Evolutionary conservation across 2,797 vertebrate species (phyloP), one percentile per base, ranked within the genome.

Genomic region (Hoplostethus atlanticus): DNA sequence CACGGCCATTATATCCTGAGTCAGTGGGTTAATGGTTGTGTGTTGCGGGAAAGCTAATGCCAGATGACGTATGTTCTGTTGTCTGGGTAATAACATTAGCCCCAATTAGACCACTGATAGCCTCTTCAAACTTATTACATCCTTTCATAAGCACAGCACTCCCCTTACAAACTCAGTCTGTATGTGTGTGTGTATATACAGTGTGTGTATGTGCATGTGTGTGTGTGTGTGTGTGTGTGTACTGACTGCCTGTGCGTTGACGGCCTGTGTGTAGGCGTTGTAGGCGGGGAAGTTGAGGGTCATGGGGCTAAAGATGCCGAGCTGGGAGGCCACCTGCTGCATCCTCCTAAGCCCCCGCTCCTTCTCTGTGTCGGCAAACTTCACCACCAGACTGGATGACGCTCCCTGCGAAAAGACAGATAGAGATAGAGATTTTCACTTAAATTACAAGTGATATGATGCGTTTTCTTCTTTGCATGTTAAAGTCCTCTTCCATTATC

Each of bases 321-420:
- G 92, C 91, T 98, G 97, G 38, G 94, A 96, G 68, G 97, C 96
- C 84, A 97, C 96, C 92, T 98, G 97, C 94, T 98, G 97, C 96
- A 98, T 98, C 61, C 97, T 94, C 76, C 97, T 92, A 79, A 97
- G 90, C 0, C 96, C 96, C 11, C 97, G 93, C 91, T 98, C 97
- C 88, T 97, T 98, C 93, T 98, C 97, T 0, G 97, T 97, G 95
- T 98, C 97, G 0, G 97, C 97, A 13, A 98, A 98, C 91, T 98
- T 98, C 82, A 98, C 97, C 93, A 98, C 97, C 88, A 98, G 94
- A 89, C 97, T 98, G 89, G 97, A 98, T 0, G 97, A 98, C 8
- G 97, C 97, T 0, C 97, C 97, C 97, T 98, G 84, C 21, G 28
- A 34, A 68, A 48, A 42, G 9, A 71, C 42, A 73, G 56, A 72